Evolutionary conservation across 1,140 invertebrate genomes (phyloP).

Genomic region (Zaprionus gabonicus): DNA sequence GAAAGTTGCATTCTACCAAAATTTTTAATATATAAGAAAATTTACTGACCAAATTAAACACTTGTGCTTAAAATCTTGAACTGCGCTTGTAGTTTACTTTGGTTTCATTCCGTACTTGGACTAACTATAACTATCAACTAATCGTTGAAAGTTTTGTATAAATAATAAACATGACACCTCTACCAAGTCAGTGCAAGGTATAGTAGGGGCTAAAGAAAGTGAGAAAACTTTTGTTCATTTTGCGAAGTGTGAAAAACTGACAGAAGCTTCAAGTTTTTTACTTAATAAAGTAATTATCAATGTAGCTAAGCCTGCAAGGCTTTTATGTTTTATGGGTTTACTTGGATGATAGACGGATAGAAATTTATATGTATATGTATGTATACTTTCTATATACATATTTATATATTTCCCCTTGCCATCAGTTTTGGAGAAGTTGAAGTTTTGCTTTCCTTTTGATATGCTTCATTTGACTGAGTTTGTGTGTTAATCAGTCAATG

Average conservation of each 20-base stretch:
- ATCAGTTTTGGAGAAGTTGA: slow-evolving; percentile 10
- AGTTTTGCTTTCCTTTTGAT: slow-evolving; percentile 39
- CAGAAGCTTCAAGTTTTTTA: slow-evolving; percentile 23
- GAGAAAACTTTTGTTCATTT: slow-evolving; percentile 58
- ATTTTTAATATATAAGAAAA: too few relatives aligned
- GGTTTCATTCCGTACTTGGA: not conserved
- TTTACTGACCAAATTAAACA: too few relatives aligned
- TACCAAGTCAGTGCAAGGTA: not conserved
- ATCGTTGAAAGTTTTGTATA: slow-evolving; percentile 41
- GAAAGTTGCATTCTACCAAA: not conserved
- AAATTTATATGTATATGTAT: not conserved
- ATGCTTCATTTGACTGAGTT: slow-evolving; percentile 61
- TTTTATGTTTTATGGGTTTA: not conserved
- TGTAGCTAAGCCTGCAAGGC: slow-evolving; percentile 9
- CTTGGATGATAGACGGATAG: not conserved
- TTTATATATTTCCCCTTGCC: not conserved
- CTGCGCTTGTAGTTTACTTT: slow-evolving; percentile 8
- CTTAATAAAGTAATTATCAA: slow-evolving; percentile 32
- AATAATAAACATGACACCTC: slow-evolving; percentile 49
- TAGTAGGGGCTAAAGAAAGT: not conserved
- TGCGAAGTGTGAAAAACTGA: slow-evolving; percentile 3
- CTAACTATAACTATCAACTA: slow-evolving; percentile 38
- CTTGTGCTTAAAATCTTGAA: not conserved
- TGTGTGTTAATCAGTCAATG: slow-evolving; percentile 72
- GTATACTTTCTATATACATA: not conserved